Evolutionary conservation across 2,797 vertebrate species (phyloP).

Genomic region (Chrosomus eos): DNA sequence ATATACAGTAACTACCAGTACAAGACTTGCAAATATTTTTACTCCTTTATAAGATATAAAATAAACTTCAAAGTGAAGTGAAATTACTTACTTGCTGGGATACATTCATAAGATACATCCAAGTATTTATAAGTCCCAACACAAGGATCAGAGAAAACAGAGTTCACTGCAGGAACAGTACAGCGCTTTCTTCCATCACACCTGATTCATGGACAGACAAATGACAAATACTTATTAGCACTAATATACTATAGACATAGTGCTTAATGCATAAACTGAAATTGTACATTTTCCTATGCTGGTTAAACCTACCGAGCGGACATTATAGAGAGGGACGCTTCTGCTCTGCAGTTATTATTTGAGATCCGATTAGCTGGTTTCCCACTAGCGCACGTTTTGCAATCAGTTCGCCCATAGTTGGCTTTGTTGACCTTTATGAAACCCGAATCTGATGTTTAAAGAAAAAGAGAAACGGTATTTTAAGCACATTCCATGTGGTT

Average conservation of each 20-base stretch:
- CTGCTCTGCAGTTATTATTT: neutral
- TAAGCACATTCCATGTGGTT: too few relatives aligned
- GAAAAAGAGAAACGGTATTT: neutral
- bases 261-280: neutral
- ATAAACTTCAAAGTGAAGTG: too few relatives aligned
- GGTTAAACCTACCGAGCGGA: neutral
- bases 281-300: neutral
- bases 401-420: slow-evolving; percentile 4
- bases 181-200: neutral
- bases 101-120: neutral
- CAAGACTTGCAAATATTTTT: neutral
- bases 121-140: neutral
- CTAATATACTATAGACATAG: neutral
- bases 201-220: neutral
- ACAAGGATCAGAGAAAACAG: neutral
- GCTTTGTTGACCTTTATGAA: slow-evolving; percentile 15
- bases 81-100: neutral
- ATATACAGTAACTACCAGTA: neutral
- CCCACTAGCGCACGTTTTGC: neutral
- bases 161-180: neutral
- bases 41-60: too few relatives aligned
- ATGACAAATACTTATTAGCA: neutral
- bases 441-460: neutral
- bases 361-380: neutral
- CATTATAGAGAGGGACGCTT: neutral